Conservation (phyloP, 2,113 vertebrate genomes). For the Microtus richardsoni region DNA sequence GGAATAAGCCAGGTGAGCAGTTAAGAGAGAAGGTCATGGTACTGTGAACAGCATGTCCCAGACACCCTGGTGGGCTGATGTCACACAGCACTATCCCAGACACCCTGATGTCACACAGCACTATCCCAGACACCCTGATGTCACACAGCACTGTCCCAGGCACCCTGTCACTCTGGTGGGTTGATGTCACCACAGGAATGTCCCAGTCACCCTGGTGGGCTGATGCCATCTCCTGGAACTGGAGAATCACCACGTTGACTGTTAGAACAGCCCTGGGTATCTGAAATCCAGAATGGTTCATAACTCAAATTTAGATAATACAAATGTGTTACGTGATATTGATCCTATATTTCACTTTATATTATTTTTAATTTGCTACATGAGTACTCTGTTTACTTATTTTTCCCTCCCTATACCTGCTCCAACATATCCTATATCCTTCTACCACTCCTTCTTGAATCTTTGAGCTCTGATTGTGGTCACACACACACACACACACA, state of each 20-base stretch:
- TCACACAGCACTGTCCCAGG: too few species aligned
- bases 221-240: slow-evolving; percentile 62
- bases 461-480: neutral
- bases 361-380: neutral
- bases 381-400: neutral
- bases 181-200: neutral
- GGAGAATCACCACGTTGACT: neutral
- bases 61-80: neutral
- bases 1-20: slow-evolving; percentile 35
- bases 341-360: neutral
- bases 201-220: neutral
- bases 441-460: neutral
- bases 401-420: neutral
- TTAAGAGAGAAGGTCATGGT: neutral
- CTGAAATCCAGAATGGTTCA: neutral
- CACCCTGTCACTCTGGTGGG: neutral
- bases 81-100: too few species aligned
- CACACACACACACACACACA: too few species aligned
- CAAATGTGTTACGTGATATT: neutral
- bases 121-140: too few species aligned
- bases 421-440: neutral
- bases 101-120: too few species aligned
- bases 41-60: neutral
- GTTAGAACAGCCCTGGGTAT: neutral
- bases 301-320: neutral